Percentiles rank a stretch among this genome's conserved stretches.
Conservation (phyloP, 2,888 invertebrate genomes). For the Slavum lentiscoides region DNA sequence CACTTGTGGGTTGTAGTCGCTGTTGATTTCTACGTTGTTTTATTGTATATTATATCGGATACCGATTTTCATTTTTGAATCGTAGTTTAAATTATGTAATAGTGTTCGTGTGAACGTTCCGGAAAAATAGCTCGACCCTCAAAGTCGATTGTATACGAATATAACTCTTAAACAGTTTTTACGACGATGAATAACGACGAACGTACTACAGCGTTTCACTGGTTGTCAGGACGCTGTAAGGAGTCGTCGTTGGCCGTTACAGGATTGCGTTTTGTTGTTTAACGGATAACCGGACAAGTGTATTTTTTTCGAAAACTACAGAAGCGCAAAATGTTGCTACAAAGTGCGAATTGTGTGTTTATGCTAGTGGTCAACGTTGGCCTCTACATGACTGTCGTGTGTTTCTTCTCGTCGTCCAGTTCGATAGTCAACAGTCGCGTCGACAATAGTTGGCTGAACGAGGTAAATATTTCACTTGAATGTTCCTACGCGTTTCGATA, state of each 20-base stretch:
- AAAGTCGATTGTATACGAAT: background rate
- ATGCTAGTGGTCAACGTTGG: constrained; percentile 34
- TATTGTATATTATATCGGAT: background rate
- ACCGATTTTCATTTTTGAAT: background rate
- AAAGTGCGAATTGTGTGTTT: constrained; percentile 12
- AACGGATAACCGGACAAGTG: background rate
- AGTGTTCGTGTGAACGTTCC: no score
- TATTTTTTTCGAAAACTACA: background rate
- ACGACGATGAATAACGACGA: background rate
- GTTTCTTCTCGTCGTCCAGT: constrained; percentile 43
- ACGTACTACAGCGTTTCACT: background rate
- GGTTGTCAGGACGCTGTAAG: background rate
- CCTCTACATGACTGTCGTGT: constrained; percentile 38
- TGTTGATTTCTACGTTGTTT: background rate
- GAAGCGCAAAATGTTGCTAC: background rate
- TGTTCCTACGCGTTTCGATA: background rate
- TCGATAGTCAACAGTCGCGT: constrained; percentile 15
- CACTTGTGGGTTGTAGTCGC: background rate
- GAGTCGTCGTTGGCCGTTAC: background rate
- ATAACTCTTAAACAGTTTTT: background rate
- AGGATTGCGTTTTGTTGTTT: background rate
- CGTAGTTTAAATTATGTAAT: no score
- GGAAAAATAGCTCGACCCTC: background rate
- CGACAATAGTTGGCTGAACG: constrained; percentile 37
- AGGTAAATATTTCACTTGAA: constrained; percentile 17